Conservation (phyloP, 2,113 vertebrate species). For the Peromyscus polionotus region DNA sequence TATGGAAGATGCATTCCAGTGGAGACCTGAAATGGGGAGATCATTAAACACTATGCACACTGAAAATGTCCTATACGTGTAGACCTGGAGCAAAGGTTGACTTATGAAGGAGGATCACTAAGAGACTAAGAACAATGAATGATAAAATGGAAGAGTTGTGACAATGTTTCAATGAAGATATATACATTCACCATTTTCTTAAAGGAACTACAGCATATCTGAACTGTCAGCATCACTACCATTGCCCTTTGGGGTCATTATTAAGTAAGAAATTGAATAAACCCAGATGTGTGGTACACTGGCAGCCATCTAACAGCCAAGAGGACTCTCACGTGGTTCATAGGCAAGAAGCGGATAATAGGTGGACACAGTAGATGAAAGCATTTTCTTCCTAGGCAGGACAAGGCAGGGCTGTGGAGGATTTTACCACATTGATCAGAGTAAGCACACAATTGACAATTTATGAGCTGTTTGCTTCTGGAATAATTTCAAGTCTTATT, state of each 20-base stretch:
- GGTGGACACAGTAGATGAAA: neutral
- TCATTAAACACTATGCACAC: neutral
- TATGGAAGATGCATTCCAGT: neutral
- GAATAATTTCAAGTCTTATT: neutral
- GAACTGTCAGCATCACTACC: neutral
- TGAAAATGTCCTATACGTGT: neutral
- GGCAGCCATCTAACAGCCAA: neutral
- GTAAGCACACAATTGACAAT: neutral
- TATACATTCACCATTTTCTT: neutral
- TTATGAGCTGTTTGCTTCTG: neutral
- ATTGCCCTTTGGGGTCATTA: neutral
- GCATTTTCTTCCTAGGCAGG: neutral
- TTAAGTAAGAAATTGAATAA: neutral
- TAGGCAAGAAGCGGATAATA: neutral
- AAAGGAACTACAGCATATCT: neutral
- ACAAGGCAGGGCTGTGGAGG: neutral
- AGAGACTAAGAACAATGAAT: neutral
- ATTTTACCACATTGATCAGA: neutral
- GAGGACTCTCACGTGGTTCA: neutral
- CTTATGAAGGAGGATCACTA: neutral
- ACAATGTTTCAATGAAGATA: neutral
- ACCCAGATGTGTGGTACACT: neutral
- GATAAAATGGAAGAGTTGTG: neutral
- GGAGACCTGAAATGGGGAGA: neutral
- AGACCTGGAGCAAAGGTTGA: neutral